A percentile compares a stretch with the other conserved stretches of the same genome.
These are phyloP conservation scores for Falco rusticolus DNA, from an alignment of 2,797 vertebrate genomes.

Conservation along the genomic window DNA sequence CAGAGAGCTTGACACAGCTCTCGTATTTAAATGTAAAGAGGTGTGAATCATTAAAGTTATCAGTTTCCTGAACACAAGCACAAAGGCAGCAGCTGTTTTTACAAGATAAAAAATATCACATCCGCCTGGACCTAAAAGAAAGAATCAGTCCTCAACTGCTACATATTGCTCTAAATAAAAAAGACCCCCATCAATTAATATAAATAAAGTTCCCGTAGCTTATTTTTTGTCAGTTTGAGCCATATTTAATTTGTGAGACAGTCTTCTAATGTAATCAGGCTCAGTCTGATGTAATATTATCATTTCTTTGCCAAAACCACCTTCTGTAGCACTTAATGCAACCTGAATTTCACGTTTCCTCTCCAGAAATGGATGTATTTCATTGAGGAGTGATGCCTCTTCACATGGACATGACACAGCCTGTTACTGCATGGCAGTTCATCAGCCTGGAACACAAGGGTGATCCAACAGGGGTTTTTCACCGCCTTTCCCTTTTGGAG, in stretches of 20 bases:
- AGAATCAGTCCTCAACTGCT: neutral
- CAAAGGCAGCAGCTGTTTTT: conserved; percentile 8
- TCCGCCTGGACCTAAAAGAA: neutral
- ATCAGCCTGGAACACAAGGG: neutral
- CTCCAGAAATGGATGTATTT: neutral
- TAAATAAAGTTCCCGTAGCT: neutral
- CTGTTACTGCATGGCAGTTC: neutral
- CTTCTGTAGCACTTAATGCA: neutral
- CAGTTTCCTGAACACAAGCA: conserved; percentile 17
- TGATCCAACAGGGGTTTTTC: neutral
- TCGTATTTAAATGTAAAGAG: neutral
- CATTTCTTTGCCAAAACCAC: neutral
- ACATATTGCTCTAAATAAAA: neutral
- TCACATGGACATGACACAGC: neutral
- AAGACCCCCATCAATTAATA: neutral
- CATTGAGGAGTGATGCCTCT: neutral
- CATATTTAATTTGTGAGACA: neutral
- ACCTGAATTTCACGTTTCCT: neutral
- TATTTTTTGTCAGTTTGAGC: neutral
- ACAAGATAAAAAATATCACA: conserved; percentile 11
- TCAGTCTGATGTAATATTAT: neutral
- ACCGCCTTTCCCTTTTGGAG: neutral
- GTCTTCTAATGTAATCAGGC: neutral
- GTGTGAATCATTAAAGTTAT: neutral
- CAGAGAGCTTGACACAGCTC: neutral